Conservation (phyloP, 1,140 invertebrate genomes). For the Hydropsyche tenuis region DNA sequence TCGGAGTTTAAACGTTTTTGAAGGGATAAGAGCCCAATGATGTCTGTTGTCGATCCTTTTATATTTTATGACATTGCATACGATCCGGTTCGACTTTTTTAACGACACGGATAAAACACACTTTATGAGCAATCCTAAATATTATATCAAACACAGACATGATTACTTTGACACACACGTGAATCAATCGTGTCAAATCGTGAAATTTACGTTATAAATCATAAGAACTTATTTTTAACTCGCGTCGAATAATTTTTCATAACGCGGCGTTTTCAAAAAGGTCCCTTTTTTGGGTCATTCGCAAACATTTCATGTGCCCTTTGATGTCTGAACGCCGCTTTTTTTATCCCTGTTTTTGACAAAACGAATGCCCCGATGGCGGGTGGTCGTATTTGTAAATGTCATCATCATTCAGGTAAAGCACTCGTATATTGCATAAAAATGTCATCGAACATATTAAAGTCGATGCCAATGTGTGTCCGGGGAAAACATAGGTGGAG, state of each 20-base stretch:
- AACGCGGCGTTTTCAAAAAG: background rate
- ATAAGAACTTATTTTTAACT: background rate
- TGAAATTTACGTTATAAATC: background rate
- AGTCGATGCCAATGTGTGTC: too few species aligned
- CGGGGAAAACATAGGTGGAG: slow-evolving; percentile 23
- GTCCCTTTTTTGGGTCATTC: slow-evolving; percentile 12
- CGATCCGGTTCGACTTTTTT: background rate
- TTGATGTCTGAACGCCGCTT: slow-evolving; percentile 11
- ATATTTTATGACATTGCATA: background rate
- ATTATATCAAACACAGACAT: background rate
- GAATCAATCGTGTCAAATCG: background rate
- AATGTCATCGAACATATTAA: slow-evolving; percentile 47
- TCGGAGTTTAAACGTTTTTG: slow-evolving; percentile 14
- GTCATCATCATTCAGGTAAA: slow-evolving; percentile 43
- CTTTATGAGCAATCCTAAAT: slow-evolving; percentile 14
- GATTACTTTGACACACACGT: background rate
- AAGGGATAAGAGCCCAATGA: slow-evolving; percentile 15
- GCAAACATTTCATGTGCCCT: background rate
- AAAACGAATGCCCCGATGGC: slow-evolving; percentile 26
- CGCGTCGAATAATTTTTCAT: slow-evolving; percentile 17
- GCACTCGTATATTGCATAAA: slow-evolving; percentile 46
- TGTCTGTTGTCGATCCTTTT: slow-evolving; percentile 23
- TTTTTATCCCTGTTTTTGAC: background rate
- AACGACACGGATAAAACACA: slow-evolving; percentile 18
- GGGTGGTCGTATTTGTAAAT: slow-evolving; percentile 50